Conservation (phyloP, 2,797 vertebrate genomes). For the Scyliorhinus canicula region DNA sequence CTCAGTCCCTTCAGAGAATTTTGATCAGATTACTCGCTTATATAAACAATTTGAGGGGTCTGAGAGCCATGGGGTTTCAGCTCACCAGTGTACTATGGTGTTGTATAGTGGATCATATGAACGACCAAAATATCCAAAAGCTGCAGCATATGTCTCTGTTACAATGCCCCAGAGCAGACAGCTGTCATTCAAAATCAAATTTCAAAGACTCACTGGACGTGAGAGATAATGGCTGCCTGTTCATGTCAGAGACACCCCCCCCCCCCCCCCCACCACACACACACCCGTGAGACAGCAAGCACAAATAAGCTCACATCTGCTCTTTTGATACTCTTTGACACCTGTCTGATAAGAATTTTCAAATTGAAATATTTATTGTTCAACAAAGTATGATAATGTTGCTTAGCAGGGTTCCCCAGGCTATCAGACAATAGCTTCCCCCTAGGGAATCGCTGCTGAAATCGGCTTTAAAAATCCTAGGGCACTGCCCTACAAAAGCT, state of each 20-base stretch:
- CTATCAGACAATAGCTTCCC: background rate
- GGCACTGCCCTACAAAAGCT: background rate
- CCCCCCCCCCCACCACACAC: background rate
- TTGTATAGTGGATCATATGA: background rate
- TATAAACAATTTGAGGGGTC: background rate
- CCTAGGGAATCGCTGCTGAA: background rate
- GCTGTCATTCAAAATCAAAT: background rate
- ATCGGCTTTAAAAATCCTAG: background rate
- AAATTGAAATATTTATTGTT: conserved; percentile 5
- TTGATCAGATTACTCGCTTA: background rate
- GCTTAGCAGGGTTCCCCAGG: background rate
- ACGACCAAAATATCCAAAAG: background rate
- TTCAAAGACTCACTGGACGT: background rate
- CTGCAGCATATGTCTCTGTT: background rate
- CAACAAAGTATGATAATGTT: background rate
- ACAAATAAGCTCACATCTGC: background rate
- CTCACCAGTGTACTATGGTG: background rate
- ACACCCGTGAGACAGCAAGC: background rate
- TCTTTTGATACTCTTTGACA: background rate
- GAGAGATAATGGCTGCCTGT: conserved; percentile 4
- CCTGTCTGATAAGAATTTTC: background rate
- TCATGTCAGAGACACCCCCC: background rate
- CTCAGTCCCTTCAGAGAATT: background rate
- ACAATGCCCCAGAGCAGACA: background rate
- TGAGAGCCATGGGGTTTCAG: background rate